Base-by-base conservation (phyloP, 2,797 vertebrate genomes). In the Eulemur albifrons region DNA sequence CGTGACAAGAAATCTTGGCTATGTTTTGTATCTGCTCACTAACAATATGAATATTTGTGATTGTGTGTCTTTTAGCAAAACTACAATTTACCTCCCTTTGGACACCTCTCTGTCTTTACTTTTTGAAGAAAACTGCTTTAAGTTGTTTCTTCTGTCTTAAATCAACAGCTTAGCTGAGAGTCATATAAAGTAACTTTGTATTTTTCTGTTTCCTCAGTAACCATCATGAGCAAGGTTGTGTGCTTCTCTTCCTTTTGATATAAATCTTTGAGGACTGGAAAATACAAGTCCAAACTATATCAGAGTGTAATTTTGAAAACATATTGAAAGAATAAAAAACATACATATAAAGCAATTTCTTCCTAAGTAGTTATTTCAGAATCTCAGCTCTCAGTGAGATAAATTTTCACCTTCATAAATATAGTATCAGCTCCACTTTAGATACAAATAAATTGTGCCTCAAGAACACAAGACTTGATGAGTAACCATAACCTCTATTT, bases 141-240 rank as follows among this genome's bases (percentile, higher is more conserved):
- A 94, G 85, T 6, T 67, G 69, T 86, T 92, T 61, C 43, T 95
- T 40, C 38, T 76, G 35, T 25, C 8, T 59, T 40, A 79, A 59
- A 65, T 96, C 59, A 67, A 89, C 83, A 67, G 25, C 21, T 88
- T 90, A 75, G 15, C 63, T 40, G 45, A 86, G 72, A 90, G 73
- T 73, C 61, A 79, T 52, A 70, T 63, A 82, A 93, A 95, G 70
- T n/a, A 85, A 27, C 38, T 88, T 79, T 77, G 12, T 61, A 30
- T 72, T 83, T 61, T 50, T 94, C 63, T 96, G 57, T 94, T 93
- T 88, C 52, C 40, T 96, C 45, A 82, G 77, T 70, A 87, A 38
- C 87, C 54, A 95, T 20, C 54, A 69, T 25, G 63, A 94, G 75
- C 38, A 82, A 18, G 35, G 52, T 76, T 73, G 23, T 63, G 23